A percentile compares a stretch with the other conserved stretches of the same genome.
Conservation (phyloP, 2,113 vertebrate genomes). For the Leptocoma aspasia region DNA sequence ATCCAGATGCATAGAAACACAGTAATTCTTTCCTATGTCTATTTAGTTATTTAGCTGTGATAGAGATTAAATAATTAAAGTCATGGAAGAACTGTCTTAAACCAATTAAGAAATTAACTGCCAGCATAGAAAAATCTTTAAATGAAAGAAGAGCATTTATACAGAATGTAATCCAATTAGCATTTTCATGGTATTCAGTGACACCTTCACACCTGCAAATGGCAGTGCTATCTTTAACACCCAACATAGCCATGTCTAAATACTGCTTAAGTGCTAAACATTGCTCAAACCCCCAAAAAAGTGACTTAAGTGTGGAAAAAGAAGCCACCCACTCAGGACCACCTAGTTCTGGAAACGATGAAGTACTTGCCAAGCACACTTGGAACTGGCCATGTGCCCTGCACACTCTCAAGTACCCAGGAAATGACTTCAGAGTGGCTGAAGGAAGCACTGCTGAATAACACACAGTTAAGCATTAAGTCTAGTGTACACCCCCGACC, state of each 20-base stretch:
- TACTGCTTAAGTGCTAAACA: neutral
- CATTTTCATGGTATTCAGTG: neutral
- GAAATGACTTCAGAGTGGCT: neutral
- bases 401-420: neutral
- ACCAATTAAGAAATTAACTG: neutral
- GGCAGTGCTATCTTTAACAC: neutral
- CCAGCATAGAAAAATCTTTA: neutral
- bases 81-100: neutral
- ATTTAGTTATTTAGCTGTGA: neutral
- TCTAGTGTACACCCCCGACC: neutral
- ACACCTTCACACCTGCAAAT: neutral
- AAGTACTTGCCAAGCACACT: neutral
- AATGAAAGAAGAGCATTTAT: neutral
- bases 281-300: neutral
- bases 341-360: neutral
- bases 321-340: neutral
- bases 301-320: neutral
- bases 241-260: neutral
- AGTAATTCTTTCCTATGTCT: neutral
- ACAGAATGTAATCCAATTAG: neutral
- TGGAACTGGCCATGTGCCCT: neutral
- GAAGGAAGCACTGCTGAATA: neutral
- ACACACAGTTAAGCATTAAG: neutral
- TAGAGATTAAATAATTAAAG: neutral
- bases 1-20: neutral